These are phyloP conservation scores for Hypselothyrea guttata DNA, from an alignment of 2,888 invertebrate species.

Conservation along the genomic window DNA sequence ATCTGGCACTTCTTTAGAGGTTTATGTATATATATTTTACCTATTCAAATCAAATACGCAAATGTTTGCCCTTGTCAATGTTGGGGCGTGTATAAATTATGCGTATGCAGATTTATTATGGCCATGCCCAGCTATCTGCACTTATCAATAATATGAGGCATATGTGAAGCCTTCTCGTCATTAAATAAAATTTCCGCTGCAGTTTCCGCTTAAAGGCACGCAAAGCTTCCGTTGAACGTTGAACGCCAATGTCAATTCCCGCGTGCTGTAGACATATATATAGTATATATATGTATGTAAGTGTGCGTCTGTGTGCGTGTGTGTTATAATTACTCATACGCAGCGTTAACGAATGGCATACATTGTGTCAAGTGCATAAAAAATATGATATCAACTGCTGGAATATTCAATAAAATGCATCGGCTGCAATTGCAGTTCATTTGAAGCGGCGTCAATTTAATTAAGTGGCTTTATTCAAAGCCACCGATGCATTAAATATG, in stretches of 20 bases:
- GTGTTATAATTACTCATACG: slow-evolving; percentile 70
- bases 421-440: not conserved
- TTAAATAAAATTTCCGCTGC: slow-evolving; percentile 61
- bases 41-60: too few relatives aligned
- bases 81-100: too few relatives aligned
- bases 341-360: slow-evolving; percentile 46
- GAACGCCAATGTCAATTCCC: slow-evolving; percentile 37
- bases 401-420: too few relatives aligned
- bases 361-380: slow-evolving; percentile 43
- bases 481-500: too few relatives aligned
- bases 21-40: too few relatives aligned
- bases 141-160: slow-evolving; percentile 29
- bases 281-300: not conserved
- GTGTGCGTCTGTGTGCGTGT: slow-evolving; percentile 16
- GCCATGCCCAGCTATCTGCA: not conserved
- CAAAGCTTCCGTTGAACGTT: slow-evolving; percentile 34
- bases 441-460: too few relatives aligned
- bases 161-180: slow-evolving; percentile 32
- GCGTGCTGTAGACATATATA: slow-evolving; percentile 18
- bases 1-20: too few relatives aligned
- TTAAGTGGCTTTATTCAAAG: too few relatives aligned
- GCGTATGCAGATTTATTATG: too few relatives aligned
- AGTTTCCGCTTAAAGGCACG: slow-evolving; percentile 34
- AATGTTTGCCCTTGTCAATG: too few relatives aligned
- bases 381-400: slow-evolving; percentile 23